phyloP scores from a whole-genome alignment of 2,888 invertebrate species.

The Calliopum simillimum region DNA sequence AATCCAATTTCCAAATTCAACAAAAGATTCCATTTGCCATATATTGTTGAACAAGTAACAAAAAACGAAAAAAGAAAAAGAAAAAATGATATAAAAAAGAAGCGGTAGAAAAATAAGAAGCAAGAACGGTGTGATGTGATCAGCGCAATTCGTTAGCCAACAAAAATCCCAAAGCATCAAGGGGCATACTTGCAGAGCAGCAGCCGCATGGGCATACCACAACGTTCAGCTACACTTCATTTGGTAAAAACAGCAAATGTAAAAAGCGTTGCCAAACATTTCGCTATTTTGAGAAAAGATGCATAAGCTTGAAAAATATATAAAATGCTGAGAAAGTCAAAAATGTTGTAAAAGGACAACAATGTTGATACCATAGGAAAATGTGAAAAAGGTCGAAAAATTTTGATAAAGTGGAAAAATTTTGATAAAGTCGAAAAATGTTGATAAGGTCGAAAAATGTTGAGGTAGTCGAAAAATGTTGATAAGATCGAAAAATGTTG shows the following conservation, averaged over 20 bases:
- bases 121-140: slow-evolving; percentile 29
- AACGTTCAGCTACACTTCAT: slow-evolving; percentile 14
- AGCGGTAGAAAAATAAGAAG: slow-evolving; percentile 2
- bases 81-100: neutral
- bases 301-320: too few species aligned
- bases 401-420: too few species aligned
- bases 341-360: too few species aligned
- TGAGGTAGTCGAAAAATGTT: too few species aligned
- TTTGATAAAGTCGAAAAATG: too few species aligned
- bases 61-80: too few species aligned
- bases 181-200: neutral
- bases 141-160: slow-evolving; percentile 24
- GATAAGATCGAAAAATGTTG: too few species aligned
- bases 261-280: slow-evolving; percentile 17
- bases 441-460: too few species aligned
- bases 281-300: too few species aligned
- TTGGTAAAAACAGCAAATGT: neutral
- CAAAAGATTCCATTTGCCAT: slow-evolving; percentile 30
- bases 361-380: too few species aligned
- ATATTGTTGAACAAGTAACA: neutral
- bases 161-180: slow-evolving; percentile 2
- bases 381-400: too few species aligned
- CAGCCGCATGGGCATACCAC: neutral
- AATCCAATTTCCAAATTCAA: slow-evolving; percentile 39
- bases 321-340: too few species aligned